Evolutionary conservation across 2,113 vertebrate genomes (phyloP).

Genomic region (Peromyscus leucopus): DNA sequence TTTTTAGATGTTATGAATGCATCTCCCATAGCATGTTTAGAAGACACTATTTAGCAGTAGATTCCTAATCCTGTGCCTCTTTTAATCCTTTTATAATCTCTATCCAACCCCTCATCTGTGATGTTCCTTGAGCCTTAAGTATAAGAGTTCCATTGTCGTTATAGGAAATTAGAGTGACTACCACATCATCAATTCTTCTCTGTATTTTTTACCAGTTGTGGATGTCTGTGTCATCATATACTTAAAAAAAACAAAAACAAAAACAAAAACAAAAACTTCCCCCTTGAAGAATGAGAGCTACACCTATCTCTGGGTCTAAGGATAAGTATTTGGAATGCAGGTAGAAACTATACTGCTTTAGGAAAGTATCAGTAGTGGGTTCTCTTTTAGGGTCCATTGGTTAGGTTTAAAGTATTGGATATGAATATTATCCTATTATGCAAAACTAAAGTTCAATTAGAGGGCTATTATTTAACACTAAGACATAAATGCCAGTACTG

Average conservation of each 20-base stretch:
- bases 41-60: neutral
- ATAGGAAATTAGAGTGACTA: neutral
- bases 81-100: neutral
- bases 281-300: neutral
- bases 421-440: neutral
- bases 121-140: neutral
- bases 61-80: neutral
- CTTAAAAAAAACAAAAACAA: too few relatives aligned
- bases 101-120: neutral
- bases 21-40: neutral
- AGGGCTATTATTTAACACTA: neutral
- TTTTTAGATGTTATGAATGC: neutral
- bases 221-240: neutral
- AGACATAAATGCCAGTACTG: neutral
- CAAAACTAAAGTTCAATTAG: neutral
- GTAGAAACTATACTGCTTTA: neutral
- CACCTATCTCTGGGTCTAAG: neutral
- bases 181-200: neutral
- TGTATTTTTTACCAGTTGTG: neutral
- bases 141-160: neutral
- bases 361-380: neutral
- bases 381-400: too few relatives aligned
- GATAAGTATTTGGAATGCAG: neutral
- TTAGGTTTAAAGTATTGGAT: neutral
- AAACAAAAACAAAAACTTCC: neutral